Evolutionary conservation across 1,140 invertebrate species (phyloP).

Genomic region (Ladona fulva): DNA sequence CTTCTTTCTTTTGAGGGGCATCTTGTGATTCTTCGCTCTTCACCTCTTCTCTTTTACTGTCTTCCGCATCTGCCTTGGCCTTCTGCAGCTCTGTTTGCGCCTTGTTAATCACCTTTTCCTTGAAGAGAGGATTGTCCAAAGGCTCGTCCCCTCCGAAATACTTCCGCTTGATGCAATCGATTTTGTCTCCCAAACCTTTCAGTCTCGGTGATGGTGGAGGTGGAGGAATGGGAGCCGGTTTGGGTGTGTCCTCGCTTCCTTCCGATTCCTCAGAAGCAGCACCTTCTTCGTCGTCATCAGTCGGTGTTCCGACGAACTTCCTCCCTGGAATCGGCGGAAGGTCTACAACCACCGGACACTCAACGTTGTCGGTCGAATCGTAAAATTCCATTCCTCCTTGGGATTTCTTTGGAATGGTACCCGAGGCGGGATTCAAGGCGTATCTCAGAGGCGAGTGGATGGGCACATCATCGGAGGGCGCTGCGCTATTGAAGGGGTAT

Average conservation of each 20-base stretch:
- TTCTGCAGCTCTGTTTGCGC: background rate
- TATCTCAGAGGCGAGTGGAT: constrained; percentile 48
- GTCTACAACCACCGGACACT: constrained; percentile 35
- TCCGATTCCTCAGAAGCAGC: constrained; percentile 31
- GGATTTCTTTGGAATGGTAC: constrained; percentile 37
- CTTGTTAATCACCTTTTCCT: constrained; percentile 37
- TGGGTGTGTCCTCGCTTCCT: background rate
- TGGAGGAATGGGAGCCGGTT: background rate
- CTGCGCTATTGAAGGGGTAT: constrained; percentile 39
- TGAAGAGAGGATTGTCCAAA: constrained; percentile 63
- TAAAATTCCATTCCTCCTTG: constrained; percentile 49
- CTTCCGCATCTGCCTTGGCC: background rate
- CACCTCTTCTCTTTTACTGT: background rate
- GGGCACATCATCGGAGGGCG: constrained; percentile 28
- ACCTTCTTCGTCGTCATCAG: constrained; percentile 33
- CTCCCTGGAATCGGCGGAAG: background rate
- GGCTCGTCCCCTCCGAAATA: constrained; percentile 64
- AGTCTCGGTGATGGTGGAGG: constrained; percentile 31
- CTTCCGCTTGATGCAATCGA: constrained; percentile 58
- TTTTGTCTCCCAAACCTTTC: constrained; percentile 52
- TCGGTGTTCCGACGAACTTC: constrained; percentile 25
- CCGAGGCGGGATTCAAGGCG: constrained; percentile 40
- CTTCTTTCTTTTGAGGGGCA: background rate
- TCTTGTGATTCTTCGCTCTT: background rate
- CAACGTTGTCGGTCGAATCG: constrained; percentile 39